A percentile compares a stretch with the other conserved stretches of the same genome.
phyloP scores from a whole-genome alignment of 2,797 vertebrate species.

The Loriculus beryllinus region DNA sequence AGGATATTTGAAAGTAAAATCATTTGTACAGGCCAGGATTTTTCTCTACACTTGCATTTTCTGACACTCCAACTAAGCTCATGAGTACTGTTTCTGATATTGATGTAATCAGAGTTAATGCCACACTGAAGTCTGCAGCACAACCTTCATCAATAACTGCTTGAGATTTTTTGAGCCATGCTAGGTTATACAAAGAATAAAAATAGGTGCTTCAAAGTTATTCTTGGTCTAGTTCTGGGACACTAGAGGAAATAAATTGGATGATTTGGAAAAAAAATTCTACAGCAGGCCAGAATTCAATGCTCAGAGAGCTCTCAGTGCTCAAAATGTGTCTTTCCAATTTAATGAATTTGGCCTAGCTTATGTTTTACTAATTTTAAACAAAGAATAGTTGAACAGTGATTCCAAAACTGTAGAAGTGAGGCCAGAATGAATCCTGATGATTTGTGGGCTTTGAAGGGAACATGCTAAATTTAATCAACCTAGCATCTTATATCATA shows the following conservation, averaged over 20 bases:
- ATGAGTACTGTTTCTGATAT: background rate
- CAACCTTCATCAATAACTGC: background rate
- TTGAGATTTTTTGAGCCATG: background rate
- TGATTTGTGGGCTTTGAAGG: background rate
- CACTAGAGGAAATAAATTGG: background rate
- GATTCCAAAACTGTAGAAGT: background rate
- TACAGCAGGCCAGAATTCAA: background rate
- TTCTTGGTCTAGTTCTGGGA: background rate
- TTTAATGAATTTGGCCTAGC: background rate
- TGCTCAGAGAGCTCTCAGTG: background rate
- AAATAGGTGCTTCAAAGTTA: background rate
- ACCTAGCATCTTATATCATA: background rate
- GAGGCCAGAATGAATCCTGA: background rate
- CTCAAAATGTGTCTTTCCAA: background rate
- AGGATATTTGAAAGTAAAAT: background rate
- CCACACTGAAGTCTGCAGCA: background rate
- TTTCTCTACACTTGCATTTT: background rate
- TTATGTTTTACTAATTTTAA: background rate
- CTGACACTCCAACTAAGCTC: background rate
- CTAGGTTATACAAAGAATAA: background rate
- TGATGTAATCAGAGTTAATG: background rate
- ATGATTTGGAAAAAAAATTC: background rate
- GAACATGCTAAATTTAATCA: background rate
- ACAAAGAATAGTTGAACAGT: background rate
- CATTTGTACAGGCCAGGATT: background rate